Percentiles rank a stretch among this genome's conserved stretches.
phyloP scores from a whole-genome alignment of 2,888 invertebrate species.

The Sinodicranocentrus sp. region DNA sequence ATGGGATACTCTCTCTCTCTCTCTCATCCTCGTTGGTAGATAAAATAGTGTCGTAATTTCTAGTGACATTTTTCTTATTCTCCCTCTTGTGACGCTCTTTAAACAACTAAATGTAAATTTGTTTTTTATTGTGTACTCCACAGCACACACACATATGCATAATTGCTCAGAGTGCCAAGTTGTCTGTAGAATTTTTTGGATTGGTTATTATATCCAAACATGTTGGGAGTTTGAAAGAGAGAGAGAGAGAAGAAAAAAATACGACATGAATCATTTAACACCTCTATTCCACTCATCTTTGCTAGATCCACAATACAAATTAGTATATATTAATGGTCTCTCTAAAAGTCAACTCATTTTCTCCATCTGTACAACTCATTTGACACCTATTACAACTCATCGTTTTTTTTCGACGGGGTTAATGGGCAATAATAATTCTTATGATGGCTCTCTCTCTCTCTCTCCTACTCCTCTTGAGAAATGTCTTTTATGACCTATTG shows the following conservation, averaged over 20 bases:
- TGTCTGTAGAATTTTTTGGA: too few species aligned
- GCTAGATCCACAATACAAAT: conserved; percentile 1
- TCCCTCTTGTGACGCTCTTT: too few species aligned
- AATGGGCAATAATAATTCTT: conserved; percentile 50
- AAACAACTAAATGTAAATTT: conserved; percentile 50
- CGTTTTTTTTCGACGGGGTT: conserved; percentile 31
- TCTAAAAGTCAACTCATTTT: conserved; percentile 12
- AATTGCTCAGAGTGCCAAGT: conserved; percentile 39
- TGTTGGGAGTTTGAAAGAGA: neutral
- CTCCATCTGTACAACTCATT: neutral
- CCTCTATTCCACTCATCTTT: conserved; percentile 37
- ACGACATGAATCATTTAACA: conserved; percentile 64
- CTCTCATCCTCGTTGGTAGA: neutral
- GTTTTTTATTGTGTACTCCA: conserved; percentile 44
- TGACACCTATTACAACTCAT: neutral
- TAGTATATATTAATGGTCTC: neutral
- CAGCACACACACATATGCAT: conserved; percentile 18
- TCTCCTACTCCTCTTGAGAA: neutral
- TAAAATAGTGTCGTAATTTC: neutral
- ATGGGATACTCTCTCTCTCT: neutral
- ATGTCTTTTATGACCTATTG: neutral
- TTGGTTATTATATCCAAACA: too few species aligned
- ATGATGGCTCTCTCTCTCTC: neutral
- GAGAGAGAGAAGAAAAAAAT: too few species aligned
- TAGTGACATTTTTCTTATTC: neutral